Base-by-base conservation (phyloP, 2,113 vertebrate genomes). In the Neodontobutis hainanensis region DNA sequence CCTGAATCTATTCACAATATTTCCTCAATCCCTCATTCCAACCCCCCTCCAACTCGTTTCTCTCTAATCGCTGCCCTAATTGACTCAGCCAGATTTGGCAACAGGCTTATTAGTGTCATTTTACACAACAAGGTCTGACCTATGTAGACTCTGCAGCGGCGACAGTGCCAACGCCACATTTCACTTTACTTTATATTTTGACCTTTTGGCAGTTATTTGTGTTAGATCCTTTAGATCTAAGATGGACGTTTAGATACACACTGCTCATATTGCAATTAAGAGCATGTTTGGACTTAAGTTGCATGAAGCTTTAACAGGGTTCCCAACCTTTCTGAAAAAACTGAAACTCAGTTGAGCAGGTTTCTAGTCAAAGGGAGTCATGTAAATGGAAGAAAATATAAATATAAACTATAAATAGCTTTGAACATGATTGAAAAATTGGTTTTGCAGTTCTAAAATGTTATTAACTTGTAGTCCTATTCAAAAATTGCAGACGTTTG, bases 21-120 rank as follows among this genome's bases (percentile, higher is more conserved):
- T 52, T 44, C 56, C 32, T 43, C 35, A 14, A 7, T 27, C 46
- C 11, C 19, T 38, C 16, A 5, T 19, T 5, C 36, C 65, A 14
- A 40, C 16, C 43, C 12, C 50, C 66, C n/a, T 35, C 35, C 36
- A 43, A 36, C 51, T 40, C 56, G 57, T 59, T 47, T 36, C 63
- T 45, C 79, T 63, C 67, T 89, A 86, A 92, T 92, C 85, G 48
- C 71, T 34, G 16, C 51, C 52, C 84, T 89, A 91, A 90, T 91
- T 86, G 87, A 90, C 85, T 87, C 73, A 87, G 85, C 84, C 82
- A 85, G 89, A 88, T 90, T 90, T 89, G 87, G 88, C 88, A 89
- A 67, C 79, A 84, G 82, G 80, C 81, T 83, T 81, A 87, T 85
- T 77, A 75, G 76, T 75, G 82, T 87, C 78, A 79, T 77, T 85